These are phyloP conservation scores for Trematomus loennbergii DNA, from an alignment of 2,113 vertebrate genomes.

Conservation along the genomic window DNA sequence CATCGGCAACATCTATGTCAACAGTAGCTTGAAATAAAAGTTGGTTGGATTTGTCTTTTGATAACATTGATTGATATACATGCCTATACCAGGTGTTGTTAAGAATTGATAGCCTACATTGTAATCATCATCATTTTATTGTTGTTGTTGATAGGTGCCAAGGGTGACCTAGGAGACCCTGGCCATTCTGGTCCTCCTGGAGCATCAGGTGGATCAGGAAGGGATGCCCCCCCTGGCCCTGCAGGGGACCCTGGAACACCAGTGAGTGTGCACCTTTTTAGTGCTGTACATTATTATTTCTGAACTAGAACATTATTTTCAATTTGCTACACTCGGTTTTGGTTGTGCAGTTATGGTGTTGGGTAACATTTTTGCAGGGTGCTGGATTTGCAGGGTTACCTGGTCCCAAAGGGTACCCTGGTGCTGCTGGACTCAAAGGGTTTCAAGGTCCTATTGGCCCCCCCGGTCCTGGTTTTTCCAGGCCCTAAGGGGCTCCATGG, in stretches of 20 bases:
- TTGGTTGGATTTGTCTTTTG: not conserved
- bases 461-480: constrained; percentile 80
- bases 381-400: constrained; percentile 76
- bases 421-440: constrained; percentile 84
- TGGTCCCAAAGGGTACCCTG: constrained; percentile 87
- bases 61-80: not conserved
- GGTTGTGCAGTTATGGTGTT: not conserved
- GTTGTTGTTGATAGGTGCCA: constrained; percentile 50
- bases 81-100: not conserved
- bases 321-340: not conserved
- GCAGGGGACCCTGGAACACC: constrained; percentile 85
- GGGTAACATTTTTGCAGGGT: constrained; percentile 78
- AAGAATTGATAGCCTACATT: not conserved
- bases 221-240: constrained; percentile 83
- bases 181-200: constrained; percentile 79
- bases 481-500: constrained; percentile 83
- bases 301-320: not conserved
- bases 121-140: not conserved
- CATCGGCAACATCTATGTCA: not conserved
- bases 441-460: constrained; percentile 79
- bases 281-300: not conserved
- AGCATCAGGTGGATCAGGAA: constrained; percentile 79
- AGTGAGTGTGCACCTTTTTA: constrained; percentile 78
- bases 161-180: constrained; percentile 75
- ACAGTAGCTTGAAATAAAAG: constrained; percentile 1